Conservation (phyloP, 1,140 invertebrate species). For the Zaprionus capensis region DNA sequence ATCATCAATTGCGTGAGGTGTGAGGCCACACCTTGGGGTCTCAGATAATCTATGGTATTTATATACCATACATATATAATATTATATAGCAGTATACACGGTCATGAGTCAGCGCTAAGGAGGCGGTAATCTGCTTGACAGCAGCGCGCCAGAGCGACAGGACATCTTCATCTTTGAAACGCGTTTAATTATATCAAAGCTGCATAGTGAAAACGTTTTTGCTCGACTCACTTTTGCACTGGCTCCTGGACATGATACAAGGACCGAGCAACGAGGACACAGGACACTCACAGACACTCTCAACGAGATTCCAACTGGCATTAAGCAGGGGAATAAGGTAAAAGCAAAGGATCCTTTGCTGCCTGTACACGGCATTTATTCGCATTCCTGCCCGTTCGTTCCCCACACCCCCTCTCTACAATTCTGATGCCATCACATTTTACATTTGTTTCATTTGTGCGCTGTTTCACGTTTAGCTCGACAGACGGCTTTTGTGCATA, state of each 20-base stretch:
- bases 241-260: slow-evolving; percentile 19
- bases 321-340: slow-evolving; percentile 13
- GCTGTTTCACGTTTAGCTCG: slow-evolving; percentile 76
- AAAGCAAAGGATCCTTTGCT: neutral
- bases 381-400: neutral
- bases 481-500: slow-evolving; percentile 76
- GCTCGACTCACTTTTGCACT: slow-evolving; percentile 7
- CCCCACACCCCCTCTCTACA: neutral
- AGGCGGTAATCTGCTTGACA: neutral
- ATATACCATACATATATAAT: slow-evolving; percentile 14
- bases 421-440: slow-evolving; percentile 45
- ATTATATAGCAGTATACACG: slow-evolving; percentile 5
- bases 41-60: slow-evolving; percentile 4
- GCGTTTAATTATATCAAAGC: slow-evolving; percentile 82
- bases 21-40: slow-evolving; percentile 48
- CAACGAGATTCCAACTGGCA: slow-evolving; percentile 19
- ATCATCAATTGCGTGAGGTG: slow-evolving; percentile 54
- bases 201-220: slow-evolving; percentile 43
- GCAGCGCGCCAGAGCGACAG: neutral
- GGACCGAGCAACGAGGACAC: slow-evolving; percentile 1
- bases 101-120: neutral
- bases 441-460: slow-evolving; percentile 76
- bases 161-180: slow-evolving; percentile 82
- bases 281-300: slow-evolving; percentile 6
- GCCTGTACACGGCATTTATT: slow-evolving; percentile 24